Conservation (phyloP, 2,113 vertebrate genomes). For the Urocolius indicus region DNA sequence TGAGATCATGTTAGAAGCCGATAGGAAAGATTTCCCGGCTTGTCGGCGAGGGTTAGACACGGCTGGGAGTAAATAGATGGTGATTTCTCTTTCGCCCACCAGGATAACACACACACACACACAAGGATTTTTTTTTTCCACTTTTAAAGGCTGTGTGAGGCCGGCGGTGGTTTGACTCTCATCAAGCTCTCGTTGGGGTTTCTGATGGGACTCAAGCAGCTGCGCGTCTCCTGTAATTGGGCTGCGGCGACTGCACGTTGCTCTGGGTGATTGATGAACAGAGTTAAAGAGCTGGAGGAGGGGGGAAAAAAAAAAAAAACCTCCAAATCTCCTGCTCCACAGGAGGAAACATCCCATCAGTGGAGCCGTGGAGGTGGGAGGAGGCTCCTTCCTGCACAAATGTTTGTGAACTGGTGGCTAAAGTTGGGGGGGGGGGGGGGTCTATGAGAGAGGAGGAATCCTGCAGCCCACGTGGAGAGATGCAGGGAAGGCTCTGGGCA, state of each 20-base stretch:
- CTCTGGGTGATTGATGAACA: constrained; percentile 63
- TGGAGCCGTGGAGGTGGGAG: neutral
- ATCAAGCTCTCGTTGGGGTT: constrained; percentile 53
- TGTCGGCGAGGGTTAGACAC: constrained; percentile 74
- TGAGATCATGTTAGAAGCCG: constrained; percentile 26
- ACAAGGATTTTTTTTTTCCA: no score
- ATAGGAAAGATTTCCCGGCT: constrained; percentile 68
- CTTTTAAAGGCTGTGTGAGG: no score
- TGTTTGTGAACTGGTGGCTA: neutral
- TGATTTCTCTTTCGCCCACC: constrained; percentile 51
- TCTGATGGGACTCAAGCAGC: constrained; percentile 65
- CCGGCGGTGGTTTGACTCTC: constrained; percentile 55
- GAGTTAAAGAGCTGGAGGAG: constrained; percentile 26
- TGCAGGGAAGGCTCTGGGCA: neutral
- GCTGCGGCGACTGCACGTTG: constrained; percentile 67
- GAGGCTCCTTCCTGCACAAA: neutral
- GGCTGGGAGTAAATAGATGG: constrained; percentile 67
- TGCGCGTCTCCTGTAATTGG: constrained; percentile 66
- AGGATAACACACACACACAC: constrained; percentile 63
- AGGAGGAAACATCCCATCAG: neutral
- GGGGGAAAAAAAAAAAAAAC: neutral
- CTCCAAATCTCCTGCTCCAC: neutral
- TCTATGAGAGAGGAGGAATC: accelerated
- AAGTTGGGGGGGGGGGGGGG: no score
- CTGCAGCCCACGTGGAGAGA: accelerated